Evolutionary conservation across 1,140 invertebrate species (phyloP), one percentile per base, ranked within the genome.

Genomic region (Heliconius nattereri): DNA sequence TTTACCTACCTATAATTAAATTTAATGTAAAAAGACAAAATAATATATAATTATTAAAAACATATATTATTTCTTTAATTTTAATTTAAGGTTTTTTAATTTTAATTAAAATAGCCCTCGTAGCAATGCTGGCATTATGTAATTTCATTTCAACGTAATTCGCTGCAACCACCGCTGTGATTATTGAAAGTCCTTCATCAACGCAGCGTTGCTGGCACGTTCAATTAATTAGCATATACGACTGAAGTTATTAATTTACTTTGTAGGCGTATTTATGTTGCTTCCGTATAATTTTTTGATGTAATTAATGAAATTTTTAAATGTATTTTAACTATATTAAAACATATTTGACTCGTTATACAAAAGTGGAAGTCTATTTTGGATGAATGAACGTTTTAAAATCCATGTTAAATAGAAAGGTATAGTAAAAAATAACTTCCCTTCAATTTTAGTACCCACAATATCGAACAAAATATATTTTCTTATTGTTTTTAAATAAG

Each of bases 171-270:
- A n/a, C 9, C 23, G 5, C 60, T 29, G 60, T 66, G 60, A 66
- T 66, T 66, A 66, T 66, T 66, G 60, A 66, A 66, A 66, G 29
- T 66, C 60, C 60, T 66, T 66, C 26, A 66, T 66, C 60, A 29
- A 66, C 13, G 60, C 26, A 29, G 23, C 60, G 60, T 60, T 60
- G 54, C 60, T 66, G 26, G 60, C 60, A 23, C 57, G 60, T 66
- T 66, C 60, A 66, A 66, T 66, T 66, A 66, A 66, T 66, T 29
- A 66, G 11, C 23, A 29, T 26, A 66, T 66, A 66, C 13, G 60
- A 3, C 60, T 66, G 26, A 29, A 66, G 26, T 66, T 29, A 66
- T 66, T 66, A 66, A 66, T 66, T 66, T 66, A 66, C 26, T 29
- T 29, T 66, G 1, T 66, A 29, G 7, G 13, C 6, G 29, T 66